Evolutionary conservation across 2,113 vertebrate species (phyloP).

Genomic region (Aegotheles bennettii): DNA sequence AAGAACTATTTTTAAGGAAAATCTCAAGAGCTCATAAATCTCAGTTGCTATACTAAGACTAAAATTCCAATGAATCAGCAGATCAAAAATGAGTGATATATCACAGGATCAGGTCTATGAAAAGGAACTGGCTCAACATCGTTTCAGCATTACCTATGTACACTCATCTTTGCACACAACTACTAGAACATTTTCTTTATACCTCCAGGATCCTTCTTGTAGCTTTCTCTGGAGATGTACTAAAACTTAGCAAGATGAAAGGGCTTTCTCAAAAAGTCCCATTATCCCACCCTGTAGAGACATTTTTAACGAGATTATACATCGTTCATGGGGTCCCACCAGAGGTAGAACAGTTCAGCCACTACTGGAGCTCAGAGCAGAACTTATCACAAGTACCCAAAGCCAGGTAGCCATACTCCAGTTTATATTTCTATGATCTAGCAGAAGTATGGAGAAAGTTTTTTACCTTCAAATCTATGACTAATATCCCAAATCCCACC

Average conservation of each 20-base stretch:
- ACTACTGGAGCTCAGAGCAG: neutral
- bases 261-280: neutral
- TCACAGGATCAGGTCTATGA: neutral
- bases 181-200: neutral
- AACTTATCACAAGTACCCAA: neutral
- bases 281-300: neutral
- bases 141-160: neutral
- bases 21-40: neutral
- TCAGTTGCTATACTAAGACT: neutral
- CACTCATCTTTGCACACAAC: neutral
- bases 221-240: neutral
- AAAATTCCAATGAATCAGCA: neutral
- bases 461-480: neutral
- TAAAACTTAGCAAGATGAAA: neutral
- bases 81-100: neutral
- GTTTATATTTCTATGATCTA: neutral
- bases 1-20: neutral
- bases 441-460: neutral
- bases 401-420: neutral
- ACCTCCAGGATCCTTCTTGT: neutral
- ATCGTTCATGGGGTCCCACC: neutral
- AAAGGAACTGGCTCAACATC: neutral
- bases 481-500: neutral
- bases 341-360: neutral
- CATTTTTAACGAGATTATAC: neutral